These are phyloP conservation scores for Rhabdomys dilectus DNA, from an alignment of 2,113 vertebrate genomes.

Conservation along the genomic window DNA sequence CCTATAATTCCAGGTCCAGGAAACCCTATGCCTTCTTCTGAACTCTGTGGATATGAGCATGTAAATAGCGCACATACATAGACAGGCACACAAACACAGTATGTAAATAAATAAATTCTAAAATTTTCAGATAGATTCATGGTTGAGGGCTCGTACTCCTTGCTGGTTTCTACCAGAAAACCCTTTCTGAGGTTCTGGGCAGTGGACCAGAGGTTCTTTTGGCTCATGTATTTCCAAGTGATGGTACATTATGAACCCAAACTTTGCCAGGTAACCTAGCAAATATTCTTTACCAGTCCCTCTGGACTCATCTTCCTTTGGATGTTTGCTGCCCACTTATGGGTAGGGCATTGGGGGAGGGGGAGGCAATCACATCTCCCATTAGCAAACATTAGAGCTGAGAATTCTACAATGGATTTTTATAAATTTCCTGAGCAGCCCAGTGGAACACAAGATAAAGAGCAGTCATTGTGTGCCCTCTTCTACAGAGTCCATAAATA, in stretches of 20 bases:
- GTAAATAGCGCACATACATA: not conserved
- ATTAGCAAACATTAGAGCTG: conserved; percentile 71
- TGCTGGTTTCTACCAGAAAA: not conserved
- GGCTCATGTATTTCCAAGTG: not conserved
- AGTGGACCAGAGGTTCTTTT: not conserved
- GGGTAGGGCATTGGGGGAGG: conserved; percentile 65
- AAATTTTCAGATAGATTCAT: not conserved
- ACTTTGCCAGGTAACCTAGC: not conserved
- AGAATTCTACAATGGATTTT: conserved; percentile 61
- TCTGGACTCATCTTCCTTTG: not conserved
- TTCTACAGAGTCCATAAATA: conserved; percentile 47
- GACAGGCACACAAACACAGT: not conserved
- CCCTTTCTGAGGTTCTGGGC: not conserved
- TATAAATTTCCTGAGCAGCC: conserved; percentile 71
- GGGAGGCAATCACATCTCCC: conserved; percentile 45
- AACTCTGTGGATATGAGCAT: not conserved
- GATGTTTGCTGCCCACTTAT: not conserved
- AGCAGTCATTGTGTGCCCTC: not conserved
- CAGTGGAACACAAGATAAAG: conserved; percentile 53
- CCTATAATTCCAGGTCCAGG: not conserved
- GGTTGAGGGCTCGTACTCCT: not conserved
- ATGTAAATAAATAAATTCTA: too few relatives aligned
- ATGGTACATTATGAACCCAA: not conserved
- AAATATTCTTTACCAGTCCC: not conserved
- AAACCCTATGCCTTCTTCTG: not conserved